phyloP scores from a whole-genome alignment of 2,113 vertebrate genomes.

The Psilopogon haemacephalus region DNA sequence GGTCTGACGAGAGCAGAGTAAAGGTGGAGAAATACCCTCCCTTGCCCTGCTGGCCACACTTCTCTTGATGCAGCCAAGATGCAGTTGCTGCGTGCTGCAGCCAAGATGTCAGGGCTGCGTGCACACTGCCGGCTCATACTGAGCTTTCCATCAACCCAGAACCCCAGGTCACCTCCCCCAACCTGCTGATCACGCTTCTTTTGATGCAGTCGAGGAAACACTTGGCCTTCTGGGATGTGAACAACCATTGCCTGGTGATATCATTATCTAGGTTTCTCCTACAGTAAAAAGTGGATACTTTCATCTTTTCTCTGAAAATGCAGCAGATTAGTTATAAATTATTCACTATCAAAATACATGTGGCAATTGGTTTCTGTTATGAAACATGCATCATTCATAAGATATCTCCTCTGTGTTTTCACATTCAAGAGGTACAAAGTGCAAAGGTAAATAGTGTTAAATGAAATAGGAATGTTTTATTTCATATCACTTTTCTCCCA shows the following conservation, averaged over 20 bases:
- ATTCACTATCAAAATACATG: slow-evolving; percentile 68
- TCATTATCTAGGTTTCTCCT: slow-evolving; percentile 1
- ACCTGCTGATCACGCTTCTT: accelerated
- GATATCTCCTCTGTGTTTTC: slow-evolving; percentile 58
- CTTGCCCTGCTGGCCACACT: accelerated
- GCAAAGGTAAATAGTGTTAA: slow-evolving; percentile 12
- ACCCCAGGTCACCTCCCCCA: no score
- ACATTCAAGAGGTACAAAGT: slow-evolving; percentile 12
- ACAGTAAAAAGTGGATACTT: slow-evolving; percentile 1
- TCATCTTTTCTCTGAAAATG: not conserved
- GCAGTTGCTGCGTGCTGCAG: no score
- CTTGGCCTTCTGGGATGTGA: not conserved
- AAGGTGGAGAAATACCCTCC: not conserved
- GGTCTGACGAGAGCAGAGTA: not conserved
- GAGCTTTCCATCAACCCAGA: no score
- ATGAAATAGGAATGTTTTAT: not conserved
- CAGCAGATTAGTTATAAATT: slow-evolving; percentile 65
- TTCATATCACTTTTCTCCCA: not conserved
- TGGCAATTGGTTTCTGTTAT: slow-evolving; percentile 65
- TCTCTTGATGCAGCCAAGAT: not conserved
- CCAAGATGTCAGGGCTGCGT: no score
- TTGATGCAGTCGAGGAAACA: not conserved
- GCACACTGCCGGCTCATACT: no score
- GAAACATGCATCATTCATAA: slow-evolving; percentile 71
- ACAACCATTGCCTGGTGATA: not conserved